Base-by-base conservation (phyloP, 1,140 invertebrate species). In the Drosophila sturtevanti region DNA sequence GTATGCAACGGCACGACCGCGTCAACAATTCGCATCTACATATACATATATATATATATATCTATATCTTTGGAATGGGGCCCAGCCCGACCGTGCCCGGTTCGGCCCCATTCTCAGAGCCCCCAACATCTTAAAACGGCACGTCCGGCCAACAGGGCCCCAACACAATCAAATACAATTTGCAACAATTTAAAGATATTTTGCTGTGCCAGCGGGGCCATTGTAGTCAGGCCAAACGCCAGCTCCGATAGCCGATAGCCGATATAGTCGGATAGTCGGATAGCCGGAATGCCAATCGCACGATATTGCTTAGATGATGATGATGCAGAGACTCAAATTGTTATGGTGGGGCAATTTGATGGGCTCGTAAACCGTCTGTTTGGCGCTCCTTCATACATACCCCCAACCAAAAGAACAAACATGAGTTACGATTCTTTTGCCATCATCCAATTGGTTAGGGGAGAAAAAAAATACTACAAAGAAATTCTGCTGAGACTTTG, bases 151-250 rank as follows among this genome's bases (percentile, higher is more conserved):
- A 31, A 62, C 21, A 52, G 56, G 54, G 60, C 54, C 48, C 65
- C 48, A 64, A n/a, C n/a, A 44, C 71, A 67, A 74, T 84, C 77
- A 69, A 89, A 84, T 54, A 71, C 72, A 84, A 89, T 89, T 89
- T 89, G 84, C 85, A 89, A 89, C 85, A 89, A 89, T 89, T 89
- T 89, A 89, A 80, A 89, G 67, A 89, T 79, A 76, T 86, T 31
- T 74, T 62, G 72, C 55, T 51, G 38, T 62, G 41, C 41, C 10
- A 48, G 41, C 41, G 41, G 41, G 41, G 41, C 41, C 41, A 48
- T 48, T 48, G 68, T 31, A 31, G 27, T 31, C 27, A 51, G 60
- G 66, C 34, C 44, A 70, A 80, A 77, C 84, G 84, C 84, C 84
- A 89, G 80, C 85, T 89, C 84, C 66, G 31, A 87, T 82, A 72